phyloP scores from a whole-genome alignment of 2,888 invertebrate species.

The Falcaria lacertinaria region DNA sequence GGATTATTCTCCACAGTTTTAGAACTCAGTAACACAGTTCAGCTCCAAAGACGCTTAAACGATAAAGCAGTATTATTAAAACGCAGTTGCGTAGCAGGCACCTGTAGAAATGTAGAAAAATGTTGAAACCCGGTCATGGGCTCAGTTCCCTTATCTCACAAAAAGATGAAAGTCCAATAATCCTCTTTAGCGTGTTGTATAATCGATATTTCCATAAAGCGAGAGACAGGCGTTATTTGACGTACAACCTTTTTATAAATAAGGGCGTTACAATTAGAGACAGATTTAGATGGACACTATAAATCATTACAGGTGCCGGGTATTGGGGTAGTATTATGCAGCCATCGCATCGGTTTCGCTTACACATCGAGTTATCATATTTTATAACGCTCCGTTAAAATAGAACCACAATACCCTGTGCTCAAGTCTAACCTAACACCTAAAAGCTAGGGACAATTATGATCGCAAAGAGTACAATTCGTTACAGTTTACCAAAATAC shows the following conservation, averaged over 20 bases:
- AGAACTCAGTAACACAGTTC: too few species aligned
- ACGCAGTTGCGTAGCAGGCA: too few species aligned
- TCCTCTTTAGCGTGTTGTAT: neutral
- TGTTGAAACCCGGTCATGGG: neutral
- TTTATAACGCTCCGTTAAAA: conserved; percentile 71
- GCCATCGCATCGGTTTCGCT: conserved; percentile 53
- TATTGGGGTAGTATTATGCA: conserved; percentile 76
- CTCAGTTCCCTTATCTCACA: neutral
- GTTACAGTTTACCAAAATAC: conserved; percentile 18
- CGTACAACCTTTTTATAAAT: conserved; percentile 19
- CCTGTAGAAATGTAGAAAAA: too few species aligned
- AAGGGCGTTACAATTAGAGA: conserved; percentile 55
- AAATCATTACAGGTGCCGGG: conserved; percentile 61
- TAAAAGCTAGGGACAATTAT: conserved; percentile 75
- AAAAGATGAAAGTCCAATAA: neutral
- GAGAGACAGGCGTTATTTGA: neutral
- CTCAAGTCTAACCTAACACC: conserved; percentile 71
- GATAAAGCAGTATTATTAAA: too few species aligned
- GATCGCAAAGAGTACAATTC: conserved; percentile 68
- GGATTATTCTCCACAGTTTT: too few species aligned
- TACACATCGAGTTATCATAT: conserved; percentile 62
- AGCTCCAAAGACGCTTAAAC: too few species aligned
- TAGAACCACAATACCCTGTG: conserved; percentile 80
- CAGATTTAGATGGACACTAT: conserved; percentile 64
- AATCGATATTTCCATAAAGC: neutral